Base-by-base conservation (phyloP, 2,888 invertebrate genomes). In the Microplitis deprimator region DNA sequence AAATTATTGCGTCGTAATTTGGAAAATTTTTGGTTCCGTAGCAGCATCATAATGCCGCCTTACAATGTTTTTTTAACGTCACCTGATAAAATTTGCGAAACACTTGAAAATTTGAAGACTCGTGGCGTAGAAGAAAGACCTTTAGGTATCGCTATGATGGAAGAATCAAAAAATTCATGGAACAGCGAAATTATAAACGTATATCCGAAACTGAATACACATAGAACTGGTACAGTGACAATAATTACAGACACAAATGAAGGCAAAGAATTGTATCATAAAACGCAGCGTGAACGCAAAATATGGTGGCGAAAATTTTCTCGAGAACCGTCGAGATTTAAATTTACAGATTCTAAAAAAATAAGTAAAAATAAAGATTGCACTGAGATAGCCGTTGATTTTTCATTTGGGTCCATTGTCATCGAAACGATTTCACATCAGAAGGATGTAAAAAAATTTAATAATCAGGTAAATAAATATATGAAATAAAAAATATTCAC, bases 271-370 rank as follows among this genome's bases (percentile, higher is more conserved):
- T 92, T 93, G 85, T 95, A 95, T 87, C 93, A 94, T 85, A 93
- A 94, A 82, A 93, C 94, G 91, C 96, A 96, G 86, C 92, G 94
- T 79, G 94, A 95, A 84, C 92, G 96, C 76, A 95, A 95, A 87
- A 93, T 94, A 83, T 96, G 96, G 96, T 96, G 96, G 96, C 93
- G 96, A 90, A 95, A 94, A 88, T 93, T 94, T 81, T 84, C 84
- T n/a, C 85, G 85, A 74, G 80, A 85, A 70, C 96, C 96, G 13
- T 94, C 94, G 78, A 91, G 94, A 69, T 95, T 95, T 88, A 87
- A 89, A 62, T 87, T 95, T 7, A 92, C 92, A 70, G 94, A 95
- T 83, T 91, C 86, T 90, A 86, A 92, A 89, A 89, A 89, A 73
- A 77, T 83, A 1, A 68, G 8, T 64, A 87, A 85, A 41, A 84